These are phyloP conservation scores for Agrochola litura DNA, from an alignment of 2,888 invertebrate species.

Conservation along the genomic window DNA sequence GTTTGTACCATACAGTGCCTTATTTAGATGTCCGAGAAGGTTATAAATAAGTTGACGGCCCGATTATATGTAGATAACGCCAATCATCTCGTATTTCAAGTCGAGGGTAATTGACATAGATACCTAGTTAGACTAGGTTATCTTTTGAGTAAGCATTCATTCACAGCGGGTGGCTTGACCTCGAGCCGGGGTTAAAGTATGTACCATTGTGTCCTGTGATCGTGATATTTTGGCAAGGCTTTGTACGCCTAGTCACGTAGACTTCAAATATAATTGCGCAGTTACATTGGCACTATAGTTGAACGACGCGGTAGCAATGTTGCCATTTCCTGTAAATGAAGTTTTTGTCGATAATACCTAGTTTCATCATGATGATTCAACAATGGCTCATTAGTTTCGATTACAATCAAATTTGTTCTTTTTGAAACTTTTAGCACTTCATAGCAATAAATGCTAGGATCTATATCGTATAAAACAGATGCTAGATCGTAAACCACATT, in stretches of 20 bases:
- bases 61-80: conserved; percentile 57
- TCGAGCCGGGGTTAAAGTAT: conserved; percentile 63
- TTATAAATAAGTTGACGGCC: conserved; percentile 37
- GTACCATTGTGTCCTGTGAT: conserved; percentile 50
- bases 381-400: conserved; percentile 18
- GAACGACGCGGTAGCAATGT: conserved; percentile 66
- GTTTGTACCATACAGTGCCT: conserved; percentile 21
- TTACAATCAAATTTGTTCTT: conserved; percentile 23
- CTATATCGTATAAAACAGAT: neutral
- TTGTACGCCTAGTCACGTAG: conserved; percentile 82
- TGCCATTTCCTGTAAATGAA: conserved; percentile 73
- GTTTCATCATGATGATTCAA: conserved; percentile 41
- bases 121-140: conserved; percentile 65
- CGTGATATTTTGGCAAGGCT: conserved; percentile 73
- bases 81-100: conserved; percentile 55
- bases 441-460: neutral
- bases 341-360: conserved; percentile 10
- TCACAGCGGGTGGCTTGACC: conserved; percentile 69
- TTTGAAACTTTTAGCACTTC: conserved; percentile 16
- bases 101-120: conserved; percentile 63
- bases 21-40: conserved; percentile 36
- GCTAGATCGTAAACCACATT: conserved; percentile 7
- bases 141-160: conserved; percentile 76
- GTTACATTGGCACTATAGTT: conserved; percentile 68
- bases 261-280: conserved; percentile 66